Evolutionary conservation across 2,113 vertebrate species (phyloP).

Genomic region (Ictidomys tridecemlineatus): DNA sequence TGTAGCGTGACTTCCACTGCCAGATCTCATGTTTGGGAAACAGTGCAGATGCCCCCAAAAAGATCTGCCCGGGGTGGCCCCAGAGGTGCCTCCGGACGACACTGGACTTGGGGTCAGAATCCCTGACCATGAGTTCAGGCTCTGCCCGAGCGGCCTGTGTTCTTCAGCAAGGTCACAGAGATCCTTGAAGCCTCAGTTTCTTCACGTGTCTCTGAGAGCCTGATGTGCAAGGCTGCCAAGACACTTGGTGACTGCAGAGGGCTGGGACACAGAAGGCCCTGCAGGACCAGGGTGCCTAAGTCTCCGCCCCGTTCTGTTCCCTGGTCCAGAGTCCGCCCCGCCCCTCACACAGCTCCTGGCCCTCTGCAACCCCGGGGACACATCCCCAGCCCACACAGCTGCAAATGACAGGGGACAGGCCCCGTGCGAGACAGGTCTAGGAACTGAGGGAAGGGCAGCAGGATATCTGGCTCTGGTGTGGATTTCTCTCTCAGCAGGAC

Average conservation of each 20-base stretch:
- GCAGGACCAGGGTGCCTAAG: neutral
- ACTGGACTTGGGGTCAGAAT: neutral
- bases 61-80: neutral
- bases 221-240: neutral
- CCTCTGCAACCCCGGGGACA: fast-evolving
- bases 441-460: neutral
- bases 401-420: neutral
- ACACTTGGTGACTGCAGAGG: neutral
- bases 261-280: neutral
- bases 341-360: no score
- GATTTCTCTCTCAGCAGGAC: neutral
- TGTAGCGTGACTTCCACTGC: neutral
- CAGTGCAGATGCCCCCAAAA: neutral
- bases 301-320: neutral
- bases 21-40: neutral
- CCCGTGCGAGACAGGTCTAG: no score
- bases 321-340: no score
- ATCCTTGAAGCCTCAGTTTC: neutral
- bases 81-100: neutral
- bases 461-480: neutral
- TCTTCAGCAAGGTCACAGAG: conserved; percentile 64
- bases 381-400: fast-evolving
- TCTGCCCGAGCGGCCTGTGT: neutral
- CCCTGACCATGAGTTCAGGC: neutral
- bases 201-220: neutral